Evolutionary conservation across 30 jellyfish, hydroid and myxozoan species (phyloP).

Genomic region (Sanderia malayensis): DNA sequence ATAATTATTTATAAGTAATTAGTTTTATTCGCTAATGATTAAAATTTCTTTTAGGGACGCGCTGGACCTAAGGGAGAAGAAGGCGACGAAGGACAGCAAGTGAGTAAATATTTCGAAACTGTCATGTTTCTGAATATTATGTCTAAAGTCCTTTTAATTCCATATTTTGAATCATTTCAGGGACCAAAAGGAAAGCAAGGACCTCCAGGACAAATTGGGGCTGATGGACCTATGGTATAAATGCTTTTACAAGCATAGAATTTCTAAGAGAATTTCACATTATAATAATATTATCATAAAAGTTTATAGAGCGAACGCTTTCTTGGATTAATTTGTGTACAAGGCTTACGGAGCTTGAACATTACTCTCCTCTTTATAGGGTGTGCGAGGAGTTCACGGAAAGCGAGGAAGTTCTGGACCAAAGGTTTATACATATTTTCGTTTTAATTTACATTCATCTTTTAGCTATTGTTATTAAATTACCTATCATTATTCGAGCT

Average conservation of each 20-base stretch:
- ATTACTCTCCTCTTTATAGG: neutral
- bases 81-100: constrained; percentile 62
- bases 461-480: no score
- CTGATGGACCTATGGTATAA: constrained; percentile 53
- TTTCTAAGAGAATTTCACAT: no score
- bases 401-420: neutral
- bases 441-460: no score
- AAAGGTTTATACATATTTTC: neutral
- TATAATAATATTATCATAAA: no score
- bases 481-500: no score
- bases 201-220: constrained; percentile 40
- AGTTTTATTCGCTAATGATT: no score
- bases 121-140: no score
- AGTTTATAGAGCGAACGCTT: no score
- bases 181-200: constrained; percentile 63
- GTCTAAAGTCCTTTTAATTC: neutral
- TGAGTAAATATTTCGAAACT: no score
- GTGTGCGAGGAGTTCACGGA: neutral
- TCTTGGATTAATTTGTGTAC: no score
- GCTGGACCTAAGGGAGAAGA: constrained; percentile 56
- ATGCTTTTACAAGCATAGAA: neutral
- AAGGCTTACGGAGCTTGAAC: no score
- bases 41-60: constrained; percentile 40
- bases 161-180: constrained; percentile 3
- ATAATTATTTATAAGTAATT: no score